Evolutionary conservation across 1,140 invertebrate species (phyloP), one percentile per base, ranked within the genome.

Genomic region (Neodiprion virginianus): DNA sequence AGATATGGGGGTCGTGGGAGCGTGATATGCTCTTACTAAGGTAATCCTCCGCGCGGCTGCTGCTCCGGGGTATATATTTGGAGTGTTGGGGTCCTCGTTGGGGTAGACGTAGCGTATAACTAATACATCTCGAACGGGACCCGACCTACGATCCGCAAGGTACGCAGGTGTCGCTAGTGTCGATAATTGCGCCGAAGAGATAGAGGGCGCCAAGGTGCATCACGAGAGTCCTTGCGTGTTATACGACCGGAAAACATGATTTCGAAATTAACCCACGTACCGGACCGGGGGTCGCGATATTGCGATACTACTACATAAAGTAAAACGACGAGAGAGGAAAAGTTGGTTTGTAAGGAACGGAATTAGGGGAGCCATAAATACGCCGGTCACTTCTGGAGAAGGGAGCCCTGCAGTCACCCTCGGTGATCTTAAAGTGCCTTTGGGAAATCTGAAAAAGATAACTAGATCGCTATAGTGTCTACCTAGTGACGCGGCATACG

Each of bases 391-490:
- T 61, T 61, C 53, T 17, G 53, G 53, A 17, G n/a, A 12, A 14
- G 53, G 4, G 11, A 61, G 5, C 28, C 28, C n/a, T 8, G 53
- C 53, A 61, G 53, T 17, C 53, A 61, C 53, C 53, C n/a, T 17
- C 5, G 53, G 53, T 61, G 53, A 61, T 61, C 53, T 61, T 61
- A 61, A 61, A 61, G 53, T 61, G 53, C 53, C 53, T 61, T 61
- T 61, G 53, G 53, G 53, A 61, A 61, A 61, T 61, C 53, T 61
- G 53, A 61, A 61, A 61, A 61, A 61, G 53, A 61, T 61, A 61
- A 61, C 53, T 12, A 61, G 53, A 7, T 61, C n/a, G 53, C 53
- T 17, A 61, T 14, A 61, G 53, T 40, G 5, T 40, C 28, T 4
- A 40, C 28, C 28, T 5, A 40, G 28, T 40, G 28, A 40, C 2